These are phyloP conservation scores for Serilophus lunatus DNA, from an alignment of 2,113 vertebrate genomes.

Conservation along the genomic window DNA sequence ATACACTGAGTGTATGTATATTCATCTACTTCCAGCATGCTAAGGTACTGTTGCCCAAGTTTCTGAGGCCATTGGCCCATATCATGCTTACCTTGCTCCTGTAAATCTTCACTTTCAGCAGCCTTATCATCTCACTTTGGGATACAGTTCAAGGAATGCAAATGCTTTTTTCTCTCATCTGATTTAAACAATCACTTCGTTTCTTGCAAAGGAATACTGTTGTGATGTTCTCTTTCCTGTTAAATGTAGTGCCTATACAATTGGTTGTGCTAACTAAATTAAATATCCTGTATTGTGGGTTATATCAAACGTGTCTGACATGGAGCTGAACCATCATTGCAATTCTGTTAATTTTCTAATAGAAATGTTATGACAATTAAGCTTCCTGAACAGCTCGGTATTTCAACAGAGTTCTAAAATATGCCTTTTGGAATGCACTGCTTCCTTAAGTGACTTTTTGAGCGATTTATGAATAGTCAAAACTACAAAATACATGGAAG, in stretches of 20 bases:
- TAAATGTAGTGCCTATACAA: background rate
- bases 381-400: conserved; percentile 29
- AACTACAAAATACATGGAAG: background rate
- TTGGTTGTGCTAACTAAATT: background rate
- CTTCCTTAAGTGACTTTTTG: conserved; percentile 21
- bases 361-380: conserved; percentile 66
- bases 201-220: background rate
- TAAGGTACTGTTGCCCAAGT: background rate
- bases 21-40: background rate
- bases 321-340: background rate
- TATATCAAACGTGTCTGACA: conserved; percentile 40
- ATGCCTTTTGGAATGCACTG: background rate
- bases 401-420: conserved; percentile 28
- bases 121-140: background rate
- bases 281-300: conserved; percentile 59
- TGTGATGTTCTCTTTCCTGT: conserved; percentile 8
- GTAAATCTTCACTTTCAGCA: background rate
- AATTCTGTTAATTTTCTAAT: conserved; percentile 52
- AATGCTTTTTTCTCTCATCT: background rate
- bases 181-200: background rate
- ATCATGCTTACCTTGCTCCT: background rate
- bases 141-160: background rate
- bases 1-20: background rate
- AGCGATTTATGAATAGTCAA: background rate
- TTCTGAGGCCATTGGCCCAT: background rate